Conservation (phyloP, 2,888 invertebrate genomes). For the Adineta ricciae region DNA sequence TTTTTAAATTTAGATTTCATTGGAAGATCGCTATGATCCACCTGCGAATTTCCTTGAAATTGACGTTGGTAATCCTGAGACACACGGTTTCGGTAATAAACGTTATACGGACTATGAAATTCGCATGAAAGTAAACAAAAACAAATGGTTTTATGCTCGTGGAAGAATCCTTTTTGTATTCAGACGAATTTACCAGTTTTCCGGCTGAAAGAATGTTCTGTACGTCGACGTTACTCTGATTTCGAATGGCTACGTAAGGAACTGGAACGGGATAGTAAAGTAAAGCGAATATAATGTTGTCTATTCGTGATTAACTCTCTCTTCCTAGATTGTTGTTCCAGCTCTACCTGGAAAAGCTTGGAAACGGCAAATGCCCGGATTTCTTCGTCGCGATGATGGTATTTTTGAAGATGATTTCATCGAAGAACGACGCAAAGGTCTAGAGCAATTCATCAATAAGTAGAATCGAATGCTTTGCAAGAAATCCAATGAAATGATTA, state of each 20-base stretch:
- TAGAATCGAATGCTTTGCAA: slow-evolving; percentile 50
- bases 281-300: too few species aligned
- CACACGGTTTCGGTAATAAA: slow-evolving; percentile 93
- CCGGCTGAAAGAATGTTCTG: slow-evolving; percentile 95
- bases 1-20: background rate
- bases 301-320: background rate
- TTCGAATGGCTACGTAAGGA: slow-evolving; percentile 99
- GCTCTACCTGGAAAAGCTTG: slow-evolving; percentile 93
- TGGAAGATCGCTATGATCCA: slow-evolving; percentile 66
- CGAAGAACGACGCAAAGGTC: slow-evolving; percentile 87
- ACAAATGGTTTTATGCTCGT: background rate
- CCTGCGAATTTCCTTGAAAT: slow-evolving; percentile 99
- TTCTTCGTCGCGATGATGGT: slow-evolving; percentile 93
- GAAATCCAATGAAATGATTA: background rate
- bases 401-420: slow-evolving; percentile 99
- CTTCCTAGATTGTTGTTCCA: slow-evolving; percentile 82
- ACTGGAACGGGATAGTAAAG: slow-evolving; percentile 96
- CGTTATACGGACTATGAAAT: slow-evolving; percentile 99
- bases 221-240: slow-evolving; percentile 91
- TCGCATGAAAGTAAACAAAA: slow-evolving; percentile 74
- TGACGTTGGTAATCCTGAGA: slow-evolving; percentile 94
- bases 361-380: slow-evolving; percentile 80
- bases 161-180: slow-evolving; percentile 39
- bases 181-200: slow-evolving; percentile 98
- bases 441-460: slow-evolving; percentile 98